Evolutionary conservation across 2,888 invertebrate genomes (phyloP).

Genomic region (Leptinotarsa tumamoca): DNA sequence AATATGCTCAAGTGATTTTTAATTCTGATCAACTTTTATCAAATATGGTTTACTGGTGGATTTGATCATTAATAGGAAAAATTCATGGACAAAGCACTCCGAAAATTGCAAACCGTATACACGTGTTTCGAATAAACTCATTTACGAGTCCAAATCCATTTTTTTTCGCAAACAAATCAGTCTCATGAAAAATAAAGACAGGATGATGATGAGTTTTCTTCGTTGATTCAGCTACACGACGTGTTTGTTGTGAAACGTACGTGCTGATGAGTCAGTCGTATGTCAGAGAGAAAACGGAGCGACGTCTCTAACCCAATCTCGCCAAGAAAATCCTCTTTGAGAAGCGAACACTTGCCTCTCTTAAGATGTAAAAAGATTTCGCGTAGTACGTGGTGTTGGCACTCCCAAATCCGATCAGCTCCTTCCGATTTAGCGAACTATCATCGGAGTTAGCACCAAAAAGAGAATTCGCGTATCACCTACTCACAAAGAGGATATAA

Average conservation of each 20-base stretch:
- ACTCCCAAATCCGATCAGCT: slow-evolving; percentile 42
- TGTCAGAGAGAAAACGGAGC: slow-evolving; percentile 35
- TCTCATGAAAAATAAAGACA: slow-evolving; percentile 40
- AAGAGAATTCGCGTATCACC: slow-evolving; percentile 23
- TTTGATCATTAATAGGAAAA: too few species aligned
- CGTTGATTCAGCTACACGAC: slow-evolving; percentile 30
- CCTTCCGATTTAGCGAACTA: slow-evolving; percentile 42
- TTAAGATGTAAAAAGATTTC: slow-evolving; percentile 39
- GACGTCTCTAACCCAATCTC: slow-evolving; percentile 36
- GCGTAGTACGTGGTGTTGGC: slow-evolving; percentile 40
- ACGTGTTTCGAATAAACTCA: not conserved
- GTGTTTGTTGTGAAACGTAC: slow-evolving; percentile 36
- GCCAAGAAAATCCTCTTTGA: slow-evolving; percentile 42
- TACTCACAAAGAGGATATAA: slow-evolving; percentile 29
- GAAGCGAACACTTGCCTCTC: slow-evolving; percentile 42
- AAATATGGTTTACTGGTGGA: too few species aligned
- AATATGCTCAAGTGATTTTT: too few species aligned
- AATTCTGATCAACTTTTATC: too few species aligned
- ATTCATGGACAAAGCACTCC: too few species aligned
- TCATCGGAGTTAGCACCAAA: slow-evolving; percentile 19
- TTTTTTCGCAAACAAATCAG: slow-evolving; percentile 31
- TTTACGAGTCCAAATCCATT: slow-evolving; percentile 30
- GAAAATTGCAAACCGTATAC: not conserved
- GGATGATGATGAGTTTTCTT: slow-evolving; percentile 34
- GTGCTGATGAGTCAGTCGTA: slow-evolving; percentile 41